Conservation (phyloP, 2,797 vertebrate species). For the Aphelocoma californica region DNA sequence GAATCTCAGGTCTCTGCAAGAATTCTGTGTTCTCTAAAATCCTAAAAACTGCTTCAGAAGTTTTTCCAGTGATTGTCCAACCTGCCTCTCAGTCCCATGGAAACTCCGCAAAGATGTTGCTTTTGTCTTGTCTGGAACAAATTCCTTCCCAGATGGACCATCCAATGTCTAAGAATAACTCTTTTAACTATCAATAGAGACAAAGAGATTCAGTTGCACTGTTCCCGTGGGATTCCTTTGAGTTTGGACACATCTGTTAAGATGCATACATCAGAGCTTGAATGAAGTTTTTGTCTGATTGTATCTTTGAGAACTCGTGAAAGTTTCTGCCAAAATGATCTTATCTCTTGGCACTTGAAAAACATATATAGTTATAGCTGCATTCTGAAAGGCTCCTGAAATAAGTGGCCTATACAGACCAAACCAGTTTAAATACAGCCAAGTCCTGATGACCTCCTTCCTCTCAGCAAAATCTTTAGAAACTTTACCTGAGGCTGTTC, state of each 20-base stretch:
- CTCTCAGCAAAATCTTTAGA: neutral
- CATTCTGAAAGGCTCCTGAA: constrained; percentile 59
- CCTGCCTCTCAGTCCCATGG: constrained; percentile 62
- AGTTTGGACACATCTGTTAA: constrained; percentile 78
- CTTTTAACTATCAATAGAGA: constrained; percentile 75
- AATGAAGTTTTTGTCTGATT: constrained; percentile 77
- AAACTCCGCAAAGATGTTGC: constrained; percentile 65
- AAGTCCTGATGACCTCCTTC: neutral
- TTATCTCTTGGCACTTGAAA: constrained; percentile 69
- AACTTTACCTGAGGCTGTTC: neutral
- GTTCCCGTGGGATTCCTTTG: constrained; percentile 74
- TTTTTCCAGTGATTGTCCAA: constrained; percentile 64
- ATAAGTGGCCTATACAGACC: neutral
- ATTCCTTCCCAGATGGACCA: constrained; percentile 73
- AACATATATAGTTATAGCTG: constrained; percentile 55
- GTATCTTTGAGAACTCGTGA: constrained; percentile 70
- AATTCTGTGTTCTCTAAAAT: neutral
- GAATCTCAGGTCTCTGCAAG: neutral
- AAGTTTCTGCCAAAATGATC: constrained; percentile 71
- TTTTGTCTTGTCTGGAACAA: constrained; percentile 74
- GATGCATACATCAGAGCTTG: constrained; percentile 72
- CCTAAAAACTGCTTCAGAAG: neutral
- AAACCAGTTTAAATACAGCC: constrained; percentile 50
- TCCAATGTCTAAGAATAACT: constrained; percentile 78
- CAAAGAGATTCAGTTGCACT: constrained; percentile 75